These are phyloP conservation scores for Halcyon smyrnensis DNA, from an alignment of 2,797 vertebrate species.

Conservation along the genomic window DNA sequence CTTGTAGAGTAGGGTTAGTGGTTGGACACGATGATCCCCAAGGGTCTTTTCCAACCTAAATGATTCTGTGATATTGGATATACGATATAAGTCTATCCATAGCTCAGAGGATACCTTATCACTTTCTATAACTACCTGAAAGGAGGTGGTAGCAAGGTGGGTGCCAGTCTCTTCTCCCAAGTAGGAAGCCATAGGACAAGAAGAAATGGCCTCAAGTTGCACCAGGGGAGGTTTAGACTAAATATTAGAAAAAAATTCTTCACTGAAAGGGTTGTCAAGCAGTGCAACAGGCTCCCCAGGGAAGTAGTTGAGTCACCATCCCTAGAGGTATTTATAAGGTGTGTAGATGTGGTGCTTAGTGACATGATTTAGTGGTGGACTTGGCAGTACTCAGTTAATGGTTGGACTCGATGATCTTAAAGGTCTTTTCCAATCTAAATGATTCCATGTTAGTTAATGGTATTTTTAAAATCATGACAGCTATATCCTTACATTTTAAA, in stretches of 20 bases:
- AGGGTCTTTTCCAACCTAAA: too few relatives aligned
- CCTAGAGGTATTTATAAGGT: not conserved
- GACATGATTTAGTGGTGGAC: not conserved
- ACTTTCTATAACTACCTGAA: not conserved
- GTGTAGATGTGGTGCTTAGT: not conserved
- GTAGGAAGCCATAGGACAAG: not conserved
- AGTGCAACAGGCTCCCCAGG: not conserved
- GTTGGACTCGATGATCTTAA: not conserved
- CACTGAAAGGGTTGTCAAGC: not conserved
- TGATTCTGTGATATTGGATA: not conserved
- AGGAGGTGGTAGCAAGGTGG: not conserved
- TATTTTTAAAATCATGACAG: slow-evolving; percentile 11
- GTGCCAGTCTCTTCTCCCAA: not conserved
- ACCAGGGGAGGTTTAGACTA: not conserved
- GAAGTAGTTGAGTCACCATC: not conserved
- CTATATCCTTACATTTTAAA: not conserved
- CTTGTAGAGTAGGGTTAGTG: too few relatives aligned
- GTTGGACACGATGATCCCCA: too few relatives aligned
- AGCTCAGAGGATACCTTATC: not conserved
- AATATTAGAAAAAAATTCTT: too few relatives aligned
- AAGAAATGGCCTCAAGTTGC: not conserved
- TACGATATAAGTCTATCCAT: not conserved
- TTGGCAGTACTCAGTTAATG: not conserved
- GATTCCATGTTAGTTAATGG: not conserved
- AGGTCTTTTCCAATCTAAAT: not conserved